Base-by-base conservation (phyloP, 2,113 vertebrate species). In the Cavia porcellus region DNA sequence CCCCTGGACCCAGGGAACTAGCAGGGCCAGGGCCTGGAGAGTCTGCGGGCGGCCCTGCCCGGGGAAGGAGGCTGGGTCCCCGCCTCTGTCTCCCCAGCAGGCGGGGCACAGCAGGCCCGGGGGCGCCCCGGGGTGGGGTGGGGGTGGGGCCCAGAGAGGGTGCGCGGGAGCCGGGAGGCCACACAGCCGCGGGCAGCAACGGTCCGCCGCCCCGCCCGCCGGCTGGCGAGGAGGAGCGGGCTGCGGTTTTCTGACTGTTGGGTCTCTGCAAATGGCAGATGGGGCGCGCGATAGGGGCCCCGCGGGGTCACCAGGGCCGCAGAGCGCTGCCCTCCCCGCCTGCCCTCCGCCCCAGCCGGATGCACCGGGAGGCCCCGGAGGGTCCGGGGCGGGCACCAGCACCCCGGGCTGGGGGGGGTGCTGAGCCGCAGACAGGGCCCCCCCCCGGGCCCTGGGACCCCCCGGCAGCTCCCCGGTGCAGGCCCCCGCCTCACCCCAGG, bases 211-310 rank as follows among this genome's bases (percentile, higher is more conserved):
- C 55, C 85, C n/a, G 20, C 30, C 7, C 0, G 28, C 70, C 1
- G 3, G 6, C 55, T 5, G n/a, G 24, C 38, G 62, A 30, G 42
- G 50, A 50, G 32, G 50, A 80, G 4, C 13, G 2, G 38, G 4
- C 3, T 83, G 95, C 0, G n/a, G 95, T 96, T 95, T 59, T 86
- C 94, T 30, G 13, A 52, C 86, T 30, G 96, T 83, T 95, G 96
- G 91, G 89, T 95, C 77, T 38, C 52, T 74, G 92, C 20, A 19
- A 38, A 28, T 13, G 35, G 70, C 87, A 74, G 90, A 85, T 93
- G 86, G 96, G 77, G 92, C 86, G 91, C 47, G 32, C 0, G 86
- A 92, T 90, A 87, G 72, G 68, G 88, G 30, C 57, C 50, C 74
- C 1, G 0, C 3, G 17, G 32, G 94, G 95, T 86, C 86, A 64